Evolutionary conservation across 2,113 vertebrate species (phyloP).

Genomic region (Lontra canadensis): DNA sequence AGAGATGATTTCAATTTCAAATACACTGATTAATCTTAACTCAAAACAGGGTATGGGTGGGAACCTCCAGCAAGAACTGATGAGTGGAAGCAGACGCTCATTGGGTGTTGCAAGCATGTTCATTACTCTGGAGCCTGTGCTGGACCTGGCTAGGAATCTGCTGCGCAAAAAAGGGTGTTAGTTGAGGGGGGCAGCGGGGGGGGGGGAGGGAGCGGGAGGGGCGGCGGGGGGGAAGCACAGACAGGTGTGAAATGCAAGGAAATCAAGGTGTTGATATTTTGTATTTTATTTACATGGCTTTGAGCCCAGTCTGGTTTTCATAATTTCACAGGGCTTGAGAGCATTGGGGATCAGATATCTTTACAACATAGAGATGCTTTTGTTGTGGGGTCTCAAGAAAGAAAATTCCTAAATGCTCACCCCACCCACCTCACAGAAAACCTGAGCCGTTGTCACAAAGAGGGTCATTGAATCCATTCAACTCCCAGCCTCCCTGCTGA

Average conservation of each 20-base stretch:
- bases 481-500: background rate
- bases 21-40: slow-evolving; percentile 39
- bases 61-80: background rate
- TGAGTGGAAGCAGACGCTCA: background rate
- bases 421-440: background rate
- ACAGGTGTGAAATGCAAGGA: background rate
- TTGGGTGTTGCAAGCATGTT: background rate
- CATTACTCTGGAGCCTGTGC: background rate
- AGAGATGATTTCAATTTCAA: slow-evolving; percentile 52
- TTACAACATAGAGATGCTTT: background rate
- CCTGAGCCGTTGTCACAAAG: background rate
- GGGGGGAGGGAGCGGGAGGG: too few relatives aligned
- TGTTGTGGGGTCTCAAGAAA: background rate
- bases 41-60: background rate
- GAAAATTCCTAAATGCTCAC: background rate
- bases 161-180: background rate
- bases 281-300: background rate
- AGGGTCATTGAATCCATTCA: background rate
- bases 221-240: rapidly evolving
- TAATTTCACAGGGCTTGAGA: background rate
- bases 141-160: background rate
- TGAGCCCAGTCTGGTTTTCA: background rate
- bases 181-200: rapidly evolving
- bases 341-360: background rate
- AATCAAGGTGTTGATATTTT: background rate